Percentiles rank a stretch among this genome's conserved stretches.
phyloP scores from a whole-genome alignment of 2,888 invertebrate species.

The Nycteola revayana region DNA sequence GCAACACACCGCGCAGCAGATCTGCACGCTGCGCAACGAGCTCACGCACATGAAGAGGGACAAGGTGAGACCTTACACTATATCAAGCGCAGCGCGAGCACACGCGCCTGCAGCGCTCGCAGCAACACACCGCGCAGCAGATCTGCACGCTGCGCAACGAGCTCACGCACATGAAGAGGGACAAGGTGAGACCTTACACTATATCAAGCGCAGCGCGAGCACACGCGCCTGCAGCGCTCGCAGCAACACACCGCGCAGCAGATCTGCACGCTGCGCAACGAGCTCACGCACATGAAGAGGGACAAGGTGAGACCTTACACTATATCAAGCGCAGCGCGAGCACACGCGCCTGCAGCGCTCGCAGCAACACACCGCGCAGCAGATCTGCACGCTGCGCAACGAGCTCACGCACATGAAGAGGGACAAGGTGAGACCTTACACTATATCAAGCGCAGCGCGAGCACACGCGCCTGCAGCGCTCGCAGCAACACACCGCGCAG shows the following conservation, averaged over 20 bases:
- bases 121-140: no score
- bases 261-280: constrained; percentile 87
- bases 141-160: no score
- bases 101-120: no score
- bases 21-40: constrained; percentile 88
- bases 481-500: constrained; percentile 94
- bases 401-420: not conserved
- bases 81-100: no score
- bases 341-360: no score
- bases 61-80: no score
- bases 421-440: no score
- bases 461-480: constrained; percentile 91
- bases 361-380: no score
- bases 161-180: not conserved
- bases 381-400: no score
- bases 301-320: no score
- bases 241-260: constrained; percentile 96
- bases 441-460: constrained; percentile 96
- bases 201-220: constrained; percentile 96
- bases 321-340: no score
- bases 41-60: constrained; percentile 95
- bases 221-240: constrained; percentile 90
- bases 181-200: no score
- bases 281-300: constrained; percentile 93
- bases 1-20: constrained; percentile 94